Evolutionary conservation across 1,140 invertebrate species (phyloP).

Genomic region (Pseudomyrmex gracilis): DNA sequence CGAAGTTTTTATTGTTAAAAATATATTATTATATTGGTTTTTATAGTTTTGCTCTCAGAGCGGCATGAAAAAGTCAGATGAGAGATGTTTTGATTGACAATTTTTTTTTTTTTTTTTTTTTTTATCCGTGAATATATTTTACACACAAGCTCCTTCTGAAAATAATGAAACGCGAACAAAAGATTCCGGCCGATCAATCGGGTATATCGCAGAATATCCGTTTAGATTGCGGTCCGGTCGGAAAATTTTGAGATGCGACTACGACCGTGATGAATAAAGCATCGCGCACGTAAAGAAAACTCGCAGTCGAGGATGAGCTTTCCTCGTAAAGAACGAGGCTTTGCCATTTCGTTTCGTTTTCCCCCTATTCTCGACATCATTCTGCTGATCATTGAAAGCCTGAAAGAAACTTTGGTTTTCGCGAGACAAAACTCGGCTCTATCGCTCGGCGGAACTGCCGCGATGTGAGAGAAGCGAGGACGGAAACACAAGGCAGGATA

Average conservation of each 20-base stretch:
- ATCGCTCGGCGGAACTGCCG: neutral
- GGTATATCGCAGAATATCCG: constrained; percentile 50
- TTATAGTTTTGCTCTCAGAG: too few species aligned
- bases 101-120: too few species aligned
- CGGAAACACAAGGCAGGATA: constrained; percentile 26
- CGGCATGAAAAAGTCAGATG: too few species aligned
- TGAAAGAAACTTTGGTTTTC: constrained; percentile 21
- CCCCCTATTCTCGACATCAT: neutral
- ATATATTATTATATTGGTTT: too few species aligned
- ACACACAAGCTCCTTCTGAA: neutral
- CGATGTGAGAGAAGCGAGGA: neutral
- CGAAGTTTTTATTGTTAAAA: too few species aligned
- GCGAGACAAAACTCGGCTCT: neutral
- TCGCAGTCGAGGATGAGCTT: constrained; percentile 49
- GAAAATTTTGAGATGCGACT: constrained; percentile 34
- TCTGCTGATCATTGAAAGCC: constrained; percentile 43
- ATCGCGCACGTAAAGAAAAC: constrained; percentile 42
- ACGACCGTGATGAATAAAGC: constrained; percentile 68
- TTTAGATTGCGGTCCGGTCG: constrained; percentile 2
- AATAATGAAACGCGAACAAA: constrained; percentile 67
- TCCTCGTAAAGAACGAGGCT: neutral
- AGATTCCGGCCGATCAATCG: constrained; percentile 67
- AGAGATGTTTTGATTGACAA: neutral
- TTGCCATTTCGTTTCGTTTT: constrained; percentile 18
- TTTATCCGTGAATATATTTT: constrained; percentile 26